Evolutionary conservation across 1,140 invertebrate species (phyloP).

Genomic region (Camponotus floridanus): DNA sequence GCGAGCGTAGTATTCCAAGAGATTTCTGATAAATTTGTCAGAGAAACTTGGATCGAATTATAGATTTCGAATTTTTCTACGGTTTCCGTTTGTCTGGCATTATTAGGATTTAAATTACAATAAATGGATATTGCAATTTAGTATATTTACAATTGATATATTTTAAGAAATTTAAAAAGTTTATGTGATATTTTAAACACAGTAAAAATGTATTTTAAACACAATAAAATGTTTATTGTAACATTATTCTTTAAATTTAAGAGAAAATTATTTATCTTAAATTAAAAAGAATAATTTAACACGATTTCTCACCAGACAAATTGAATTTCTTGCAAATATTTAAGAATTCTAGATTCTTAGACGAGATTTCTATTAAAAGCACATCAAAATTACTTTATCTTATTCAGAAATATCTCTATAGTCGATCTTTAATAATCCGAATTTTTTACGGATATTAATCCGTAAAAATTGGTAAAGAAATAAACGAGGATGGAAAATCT

Average conservation of each 20-base stretch:
- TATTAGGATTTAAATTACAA: background rate
- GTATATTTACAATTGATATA: background rate
- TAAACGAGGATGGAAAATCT: background rate
- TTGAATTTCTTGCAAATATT: background rate
- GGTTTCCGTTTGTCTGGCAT: conserved; percentile 39
- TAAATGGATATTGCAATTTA: background rate
- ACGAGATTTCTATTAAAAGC: conserved; percentile 70
- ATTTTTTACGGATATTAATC: conserved; percentile 74
- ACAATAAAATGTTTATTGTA: background rate
- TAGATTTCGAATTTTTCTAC: conserved; percentile 64
- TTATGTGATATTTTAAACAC: background rate
- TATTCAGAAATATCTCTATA: conserved; percentile 79
- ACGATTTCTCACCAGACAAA: background rate
- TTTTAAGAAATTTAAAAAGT: background rate
- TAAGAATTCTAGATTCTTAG: background rate
- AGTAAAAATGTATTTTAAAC: background rate
- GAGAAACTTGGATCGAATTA: conserved; percentile 48
- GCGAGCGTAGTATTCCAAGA: conserved; percentile 61
- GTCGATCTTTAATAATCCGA: conserved; percentile 71
- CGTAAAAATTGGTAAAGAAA: conserved; percentile 67
- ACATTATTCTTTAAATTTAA: background rate
- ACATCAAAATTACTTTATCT: conserved; percentile 83
- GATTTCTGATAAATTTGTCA: conserved; percentile 73
- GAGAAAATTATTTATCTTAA: background rate
- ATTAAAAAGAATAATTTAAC: background rate